These are phyloP conservation scores for Scaptomyza hsui DNA, from an alignment of 1,140 invertebrate genomes.

Conservation along the genomic window DNA sequence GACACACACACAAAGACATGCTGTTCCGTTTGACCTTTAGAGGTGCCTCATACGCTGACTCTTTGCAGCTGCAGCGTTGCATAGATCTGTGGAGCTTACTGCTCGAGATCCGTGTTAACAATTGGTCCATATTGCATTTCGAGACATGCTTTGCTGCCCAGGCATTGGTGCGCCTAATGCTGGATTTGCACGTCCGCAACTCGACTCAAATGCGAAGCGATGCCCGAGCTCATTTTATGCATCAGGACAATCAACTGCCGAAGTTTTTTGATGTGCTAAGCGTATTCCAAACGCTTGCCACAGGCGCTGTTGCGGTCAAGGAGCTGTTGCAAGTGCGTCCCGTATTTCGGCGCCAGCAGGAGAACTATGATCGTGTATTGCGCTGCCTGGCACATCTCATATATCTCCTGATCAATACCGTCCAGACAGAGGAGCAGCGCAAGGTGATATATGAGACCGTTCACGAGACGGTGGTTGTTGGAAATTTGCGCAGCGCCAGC, in stretches of 20 bases:
- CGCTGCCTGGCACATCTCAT: conserved; percentile 92
- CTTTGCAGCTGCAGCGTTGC: conserved; percentile 92
- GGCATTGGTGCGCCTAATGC: conserved; percentile 90
- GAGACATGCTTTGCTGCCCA: conserved; percentile 94
- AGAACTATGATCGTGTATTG: conserved; percentile 92
- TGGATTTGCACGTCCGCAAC: conserved; percentile 90
- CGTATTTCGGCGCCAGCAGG: conserved; percentile 90
- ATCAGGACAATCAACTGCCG: conserved; percentile 84
- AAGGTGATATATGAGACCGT: conserved; percentile 84
- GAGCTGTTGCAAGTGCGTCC: conserved; percentile 88
- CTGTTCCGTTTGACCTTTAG: conserved; percentile 89
- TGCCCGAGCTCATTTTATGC: conserved; percentile 55
- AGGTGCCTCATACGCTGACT: conserved; percentile 94
- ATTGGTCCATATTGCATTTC: conserved; percentile 88
- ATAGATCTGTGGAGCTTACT: conserved; percentile 93
- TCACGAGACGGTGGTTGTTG: conserved; percentile 80
- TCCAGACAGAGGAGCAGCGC: conserved; percentile 84
- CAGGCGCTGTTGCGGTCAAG: conserved; percentile 85
- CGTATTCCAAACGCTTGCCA: conserved; percentile 85
- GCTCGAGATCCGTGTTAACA: conserved; percentile 90
- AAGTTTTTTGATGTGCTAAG: conserved; percentile 89
- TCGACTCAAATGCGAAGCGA: conserved; percentile 82
- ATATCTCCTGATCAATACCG: conserved; percentile 89
- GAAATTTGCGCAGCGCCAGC: conserved; percentile 88
- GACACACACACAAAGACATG: conserved; percentile 92